A percentile compares a stretch with the other conserved stretches of the same genome.
Conservation (phyloP, 2,797 vertebrate genomes). For the Gymnopithys bicolor region DNA sequence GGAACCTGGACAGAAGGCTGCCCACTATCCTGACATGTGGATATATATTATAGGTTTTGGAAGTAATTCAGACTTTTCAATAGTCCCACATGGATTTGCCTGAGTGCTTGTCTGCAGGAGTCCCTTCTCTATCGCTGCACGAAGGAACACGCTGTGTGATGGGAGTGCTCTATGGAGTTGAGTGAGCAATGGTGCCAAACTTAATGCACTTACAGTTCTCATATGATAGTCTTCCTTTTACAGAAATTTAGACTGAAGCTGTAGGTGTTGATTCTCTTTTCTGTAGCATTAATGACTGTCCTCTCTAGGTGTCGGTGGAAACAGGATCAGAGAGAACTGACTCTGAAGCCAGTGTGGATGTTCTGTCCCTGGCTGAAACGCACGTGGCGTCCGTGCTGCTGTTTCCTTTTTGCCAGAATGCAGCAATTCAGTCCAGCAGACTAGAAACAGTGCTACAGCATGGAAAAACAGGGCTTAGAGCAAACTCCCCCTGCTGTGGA, state of each 20-base stretch:
- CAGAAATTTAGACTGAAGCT: not conserved
- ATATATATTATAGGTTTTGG: not conserved
- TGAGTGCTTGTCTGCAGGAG: not conserved
- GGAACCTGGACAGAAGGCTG: not conserved
- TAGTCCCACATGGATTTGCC: not conserved
- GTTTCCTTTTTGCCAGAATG: not conserved
- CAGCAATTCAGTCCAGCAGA: not conserved
- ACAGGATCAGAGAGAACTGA: not conserved
- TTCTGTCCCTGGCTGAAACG: not conserved
- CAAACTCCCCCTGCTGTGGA: conserved; percentile 38
- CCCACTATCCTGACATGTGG: not conserved
- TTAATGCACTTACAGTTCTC: not conserved
- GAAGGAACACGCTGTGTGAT: not conserved
- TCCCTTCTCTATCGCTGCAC: fast-evolving
- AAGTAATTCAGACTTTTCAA: not conserved
- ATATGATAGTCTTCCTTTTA: not conserved
- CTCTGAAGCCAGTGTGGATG: not conserved
- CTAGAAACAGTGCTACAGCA: conserved; percentile 10
- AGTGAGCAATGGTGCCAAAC: fast-evolving
- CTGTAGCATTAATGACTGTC: not conserved
- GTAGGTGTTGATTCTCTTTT: not conserved
- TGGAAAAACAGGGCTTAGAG: not conserved
- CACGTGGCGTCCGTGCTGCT: not conserved
- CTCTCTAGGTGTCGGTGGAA: not conserved
- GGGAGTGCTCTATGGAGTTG: fast-evolving